A percentile compares a stretch with the other conserved stretches of the same genome.
These are phyloP conservation scores for Lasius platythorax DNA, from an alignment of 2,888 invertebrate species.

Conservation along the genomic window DNA sequence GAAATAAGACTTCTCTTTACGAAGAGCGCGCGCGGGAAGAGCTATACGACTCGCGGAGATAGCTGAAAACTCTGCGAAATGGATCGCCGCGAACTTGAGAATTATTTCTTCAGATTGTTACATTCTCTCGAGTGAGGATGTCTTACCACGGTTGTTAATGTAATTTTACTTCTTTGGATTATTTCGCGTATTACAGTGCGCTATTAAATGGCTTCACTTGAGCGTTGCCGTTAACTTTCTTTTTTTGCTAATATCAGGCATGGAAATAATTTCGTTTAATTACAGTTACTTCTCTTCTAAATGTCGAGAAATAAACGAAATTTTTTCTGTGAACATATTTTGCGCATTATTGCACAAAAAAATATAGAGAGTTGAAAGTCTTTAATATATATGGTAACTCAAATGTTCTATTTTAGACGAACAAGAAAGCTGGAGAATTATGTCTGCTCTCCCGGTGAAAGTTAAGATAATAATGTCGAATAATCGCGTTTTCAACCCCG, in stretches of 20 bases:
- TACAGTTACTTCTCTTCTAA: background rate
- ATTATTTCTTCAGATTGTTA: constrained; percentile 58
- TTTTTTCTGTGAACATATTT: background rate
- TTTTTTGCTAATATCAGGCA: background rate
- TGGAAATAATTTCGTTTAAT: background rate
- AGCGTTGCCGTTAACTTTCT: background rate
- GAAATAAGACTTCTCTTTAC: constrained; percentile 37
- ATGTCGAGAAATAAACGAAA: background rate
- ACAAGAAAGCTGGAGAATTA: constrained; percentile 10
- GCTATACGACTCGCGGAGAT: constrained; percentile 31
- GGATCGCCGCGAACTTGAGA: constrained; percentile 58
- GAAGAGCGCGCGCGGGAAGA: constrained; percentile 55
- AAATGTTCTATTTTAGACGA: background rate
- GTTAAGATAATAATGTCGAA: constrained; percentile 23
- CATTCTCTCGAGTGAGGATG: background rate
- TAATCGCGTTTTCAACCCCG: constrained; percentile 2
- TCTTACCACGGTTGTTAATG: background rate
- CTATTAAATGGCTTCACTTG: background rate
- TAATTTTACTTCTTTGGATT: constrained; percentile 5
- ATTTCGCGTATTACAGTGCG: background rate
- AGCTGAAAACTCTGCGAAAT: constrained; percentile 26
- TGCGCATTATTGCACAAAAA: background rate
- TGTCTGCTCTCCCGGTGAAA: constrained; percentile 59
- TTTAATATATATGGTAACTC: background rate
- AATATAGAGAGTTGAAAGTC: background rate